phyloP scores from a whole-genome alignment of 2,888 invertebrate genomes.

The Patella depressa region DNA sequence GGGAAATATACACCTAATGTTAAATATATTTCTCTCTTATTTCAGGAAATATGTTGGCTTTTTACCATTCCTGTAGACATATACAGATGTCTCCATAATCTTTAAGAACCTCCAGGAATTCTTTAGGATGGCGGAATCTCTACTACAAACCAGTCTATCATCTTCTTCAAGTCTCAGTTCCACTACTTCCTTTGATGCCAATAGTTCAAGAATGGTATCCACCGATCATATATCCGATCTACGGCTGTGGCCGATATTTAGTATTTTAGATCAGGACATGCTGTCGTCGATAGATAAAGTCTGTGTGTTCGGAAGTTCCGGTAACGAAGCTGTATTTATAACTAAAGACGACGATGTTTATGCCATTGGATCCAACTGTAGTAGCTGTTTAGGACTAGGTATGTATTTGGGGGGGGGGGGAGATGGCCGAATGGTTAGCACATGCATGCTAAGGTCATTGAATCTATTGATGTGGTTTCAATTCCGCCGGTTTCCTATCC shows the following conservation, averaged over 20 bases:
- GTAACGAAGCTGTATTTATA: constrained; percentile 77
- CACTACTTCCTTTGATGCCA: background rate
- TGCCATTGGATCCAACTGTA: constrained; percentile 75
- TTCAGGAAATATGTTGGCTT: no score
- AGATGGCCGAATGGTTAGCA: no score
- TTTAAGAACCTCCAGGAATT: no score
- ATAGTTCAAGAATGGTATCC: background rate
- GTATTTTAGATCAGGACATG: constrained; percentile 74
- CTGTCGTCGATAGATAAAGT: constrained; percentile 73
- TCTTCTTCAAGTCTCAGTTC: background rate
- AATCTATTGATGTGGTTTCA: no score
- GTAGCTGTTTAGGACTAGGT: constrained; percentile 75
- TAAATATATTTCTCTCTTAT: no score
- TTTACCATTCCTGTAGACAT: no score
- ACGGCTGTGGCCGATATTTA: constrained; percentile 76
- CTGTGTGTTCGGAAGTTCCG: constrained; percentile 76
- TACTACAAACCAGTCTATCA: background rate
- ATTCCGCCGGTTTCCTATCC: no score
- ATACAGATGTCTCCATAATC: no score
- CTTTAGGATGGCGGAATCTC: no score
- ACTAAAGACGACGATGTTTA: constrained; percentile 76
- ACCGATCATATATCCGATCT: constrained; percentile 45
- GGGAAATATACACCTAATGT: no score
- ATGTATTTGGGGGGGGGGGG: constrained; percentile 13
- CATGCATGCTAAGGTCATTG: no score